A percentile compares a stretch with the other conserved stretches of the same genome.
These are phyloP conservation scores for Chrosomus eos DNA, from an alignment of 2,797 vertebrate species.

Conservation along the genomic window DNA sequence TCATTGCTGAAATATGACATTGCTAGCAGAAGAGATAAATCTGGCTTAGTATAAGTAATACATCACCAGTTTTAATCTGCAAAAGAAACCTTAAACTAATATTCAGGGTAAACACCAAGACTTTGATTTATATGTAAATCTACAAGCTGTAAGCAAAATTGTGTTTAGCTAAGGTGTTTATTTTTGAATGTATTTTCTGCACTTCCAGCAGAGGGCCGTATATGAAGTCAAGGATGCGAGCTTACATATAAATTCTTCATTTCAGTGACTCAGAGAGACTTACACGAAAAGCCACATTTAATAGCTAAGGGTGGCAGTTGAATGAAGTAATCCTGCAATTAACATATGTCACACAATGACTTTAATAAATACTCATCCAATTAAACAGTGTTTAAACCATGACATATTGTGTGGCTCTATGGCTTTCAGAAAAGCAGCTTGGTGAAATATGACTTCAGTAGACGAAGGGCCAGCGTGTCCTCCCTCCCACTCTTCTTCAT, in stretches of 20 bases:
- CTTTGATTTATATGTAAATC: constrained; percentile 30
- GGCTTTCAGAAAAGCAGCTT: constrained; percentile 17
- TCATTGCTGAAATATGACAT: background rate
- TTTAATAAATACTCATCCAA: constrained; percentile 36
- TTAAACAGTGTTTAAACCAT: constrained; percentile 40
- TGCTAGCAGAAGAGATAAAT: constrained; percentile 1
- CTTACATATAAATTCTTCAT: background rate
- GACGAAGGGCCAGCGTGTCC: constrained; percentile 4
- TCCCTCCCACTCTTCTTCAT: constrained; percentile 54
- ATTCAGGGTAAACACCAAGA: constrained; percentile 5
- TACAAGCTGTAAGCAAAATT: background rate
- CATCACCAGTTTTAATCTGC: background rate
- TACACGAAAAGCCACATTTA: background rate
- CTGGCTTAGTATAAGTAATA: background rate
- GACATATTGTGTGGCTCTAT: constrained; percentile 14
- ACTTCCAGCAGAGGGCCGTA: background rate
- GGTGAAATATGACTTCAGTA: constrained; percentile 35
- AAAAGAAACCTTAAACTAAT: constrained; percentile 1
- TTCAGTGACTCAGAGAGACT: constrained; percentile 10
- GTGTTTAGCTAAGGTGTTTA: background rate
- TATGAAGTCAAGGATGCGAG: background rate
- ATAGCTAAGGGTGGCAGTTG: constrained; percentile 16
- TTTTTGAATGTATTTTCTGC: constrained; percentile 7
- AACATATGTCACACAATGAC: constrained; percentile 29
- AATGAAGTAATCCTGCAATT: constrained; percentile 42